phyloP scores from a whole-genome alignment of 2,888 invertebrate genomes.

The Zhuqinia jingwanae region DNA sequence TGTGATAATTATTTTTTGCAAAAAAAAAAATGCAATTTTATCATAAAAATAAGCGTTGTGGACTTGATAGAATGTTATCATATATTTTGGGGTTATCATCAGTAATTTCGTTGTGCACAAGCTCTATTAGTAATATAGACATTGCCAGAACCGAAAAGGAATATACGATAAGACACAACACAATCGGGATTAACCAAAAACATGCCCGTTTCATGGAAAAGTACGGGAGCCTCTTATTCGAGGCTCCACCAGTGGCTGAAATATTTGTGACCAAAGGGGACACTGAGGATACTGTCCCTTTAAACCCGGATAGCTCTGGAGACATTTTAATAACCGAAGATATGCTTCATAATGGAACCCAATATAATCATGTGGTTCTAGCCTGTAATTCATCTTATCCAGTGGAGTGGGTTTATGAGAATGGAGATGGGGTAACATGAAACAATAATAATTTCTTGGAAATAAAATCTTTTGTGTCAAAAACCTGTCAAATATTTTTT shows the following conservation, averaged over 20 bases:
- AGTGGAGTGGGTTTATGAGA: slow-evolving; percentile 77
- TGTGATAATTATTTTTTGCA: too few relatives aligned
- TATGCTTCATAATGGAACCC: slow-evolving; percentile 72
- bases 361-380: slow-evolving; percentile 77
- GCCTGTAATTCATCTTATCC: slow-evolving; percentile 77
- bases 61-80: too few relatives aligned
- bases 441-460: background rate
- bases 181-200: background rate
- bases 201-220: slow-evolving; percentile 21
- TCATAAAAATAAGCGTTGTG: too few relatives aligned
- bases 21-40: too few relatives aligned
- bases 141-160: slow-evolving; percentile 32
- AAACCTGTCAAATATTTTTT: too few relatives aligned
- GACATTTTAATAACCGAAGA: slow-evolving; percentile 75
- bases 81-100: too few relatives aligned
- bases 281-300: slow-evolving; percentile 69
- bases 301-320: slow-evolving; percentile 51
- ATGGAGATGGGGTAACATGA: slow-evolving; percentile 76
- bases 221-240: slow-evolving; percentile 15
- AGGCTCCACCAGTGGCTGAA: slow-evolving; percentile 64
- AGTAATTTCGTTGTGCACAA: too few relatives aligned
- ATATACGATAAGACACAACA: slow-evolving; percentile 29
- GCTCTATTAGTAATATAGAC: too few relatives aligned
- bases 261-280: slow-evolving; percentile 72
- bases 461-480: too few relatives aligned